These are phyloP conservation scores for Oasisia sp. DNA, from an alignment of 2,888 invertebrate species.

Conservation along the genomic window DNA sequence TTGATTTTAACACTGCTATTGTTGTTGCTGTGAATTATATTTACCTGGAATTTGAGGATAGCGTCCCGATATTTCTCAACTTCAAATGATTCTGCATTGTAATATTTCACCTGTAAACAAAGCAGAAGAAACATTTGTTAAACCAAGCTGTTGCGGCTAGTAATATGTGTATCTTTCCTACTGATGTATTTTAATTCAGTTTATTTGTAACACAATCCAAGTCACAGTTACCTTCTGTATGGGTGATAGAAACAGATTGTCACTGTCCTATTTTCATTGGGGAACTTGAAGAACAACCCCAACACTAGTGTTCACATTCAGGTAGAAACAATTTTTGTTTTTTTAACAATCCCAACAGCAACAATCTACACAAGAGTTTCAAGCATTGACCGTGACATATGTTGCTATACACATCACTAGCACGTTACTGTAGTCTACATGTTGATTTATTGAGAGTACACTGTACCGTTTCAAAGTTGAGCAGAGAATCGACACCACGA, in stretches of 20 bases:
- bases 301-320: too few species aligned
- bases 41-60: slow-evolving; percentile 85
- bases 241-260: too few species aligned
- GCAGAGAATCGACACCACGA: slow-evolving; percentile 91
- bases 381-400: too few species aligned
- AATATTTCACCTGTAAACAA: slow-evolving; percentile 79
- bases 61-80: slow-evolving; percentile 84
- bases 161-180: neutral
- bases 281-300: too few species aligned
- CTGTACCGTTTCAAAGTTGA: slow-evolving; percentile 95
- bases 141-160: neutral
- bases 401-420: neutral
- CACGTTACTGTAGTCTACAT: neutral
- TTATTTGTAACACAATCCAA: too few species aligned
- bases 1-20: neutral
- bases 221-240: too few species aligned
- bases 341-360: too few species aligned
- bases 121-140: neutral
- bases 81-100: slow-evolving; percentile 93
- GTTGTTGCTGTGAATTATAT: neutral
- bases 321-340: too few species aligned
- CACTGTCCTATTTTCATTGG: too few species aligned
- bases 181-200: neutral
- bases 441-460: neutral
- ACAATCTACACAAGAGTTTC: too few species aligned